Conservation (phyloP, 2,113 vertebrate species). For the Cyrtonyx montezumae region DNA sequence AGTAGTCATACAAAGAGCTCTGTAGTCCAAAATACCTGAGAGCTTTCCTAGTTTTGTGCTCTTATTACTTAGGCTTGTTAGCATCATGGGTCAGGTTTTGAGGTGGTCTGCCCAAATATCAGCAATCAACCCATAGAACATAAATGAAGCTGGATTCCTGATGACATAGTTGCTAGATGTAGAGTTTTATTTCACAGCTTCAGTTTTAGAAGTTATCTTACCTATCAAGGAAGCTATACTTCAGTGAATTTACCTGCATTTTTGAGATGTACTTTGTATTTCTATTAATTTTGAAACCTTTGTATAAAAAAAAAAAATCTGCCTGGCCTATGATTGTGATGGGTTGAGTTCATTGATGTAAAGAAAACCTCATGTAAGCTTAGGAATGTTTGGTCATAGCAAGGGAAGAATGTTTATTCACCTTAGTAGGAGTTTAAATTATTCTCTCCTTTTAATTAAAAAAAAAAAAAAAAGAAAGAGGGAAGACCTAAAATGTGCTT, state of each 20-base stretch:
- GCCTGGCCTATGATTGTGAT: neutral
- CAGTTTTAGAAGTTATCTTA: neutral
- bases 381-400: neutral
- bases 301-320: neutral
- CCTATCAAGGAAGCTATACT: neutral
- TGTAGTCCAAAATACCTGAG: neutral
- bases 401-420: neutral
- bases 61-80: neutral
- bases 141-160: neutral
- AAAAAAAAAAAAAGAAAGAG: neutral
- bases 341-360: neutral
- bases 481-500: neutral
- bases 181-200: neutral
- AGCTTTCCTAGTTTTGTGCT: neutral
- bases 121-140: neutral
- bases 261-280: neutral
- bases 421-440: neutral
- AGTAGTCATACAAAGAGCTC: neutral
- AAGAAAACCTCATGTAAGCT: neutral
- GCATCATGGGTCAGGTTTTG: neutral
- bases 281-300: neutral
- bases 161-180: neutral
- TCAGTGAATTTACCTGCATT: neutral
- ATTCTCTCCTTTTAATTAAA: neutral
- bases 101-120: neutral